Conservation (phyloP, 1,140 invertebrate genomes). For the Bilobella aurantiaca region DNA sequence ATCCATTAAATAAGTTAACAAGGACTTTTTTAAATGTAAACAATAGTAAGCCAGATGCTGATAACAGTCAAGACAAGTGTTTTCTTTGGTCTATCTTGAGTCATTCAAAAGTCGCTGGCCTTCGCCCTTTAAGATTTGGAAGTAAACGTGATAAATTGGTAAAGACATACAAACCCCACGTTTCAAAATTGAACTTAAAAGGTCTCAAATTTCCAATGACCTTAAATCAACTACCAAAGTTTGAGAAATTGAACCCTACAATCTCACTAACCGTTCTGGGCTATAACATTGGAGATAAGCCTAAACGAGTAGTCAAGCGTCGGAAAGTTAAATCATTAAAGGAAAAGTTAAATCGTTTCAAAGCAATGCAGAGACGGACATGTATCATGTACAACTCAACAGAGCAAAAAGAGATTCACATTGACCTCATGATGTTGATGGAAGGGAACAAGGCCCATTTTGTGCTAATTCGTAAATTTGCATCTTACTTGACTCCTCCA, state of each 20-base stretch:
- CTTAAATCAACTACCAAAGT: background rate
- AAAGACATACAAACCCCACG: background rate
- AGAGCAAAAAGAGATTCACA: background rate
- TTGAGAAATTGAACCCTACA: background rate
- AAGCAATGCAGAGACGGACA: background rate
- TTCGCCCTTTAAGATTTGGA: background rate
- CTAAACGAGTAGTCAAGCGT: background rate
- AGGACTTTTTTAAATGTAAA: background rate
- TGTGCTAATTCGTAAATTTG: background rate
- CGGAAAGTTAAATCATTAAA: background rate
- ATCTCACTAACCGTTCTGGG: background rate
- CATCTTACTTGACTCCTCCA: background rate
- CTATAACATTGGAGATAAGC: background rate
- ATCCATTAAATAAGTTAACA: background rate
- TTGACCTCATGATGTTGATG: background rate
- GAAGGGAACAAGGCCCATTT: background rate
- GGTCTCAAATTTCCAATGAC: background rate
- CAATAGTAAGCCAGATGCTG: background rate
- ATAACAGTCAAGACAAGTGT: background rate
- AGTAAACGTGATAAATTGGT: background rate
- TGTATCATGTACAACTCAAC: background rate
- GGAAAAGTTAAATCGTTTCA: background rate
- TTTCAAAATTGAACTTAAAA: background rate
- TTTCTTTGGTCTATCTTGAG: background rate
- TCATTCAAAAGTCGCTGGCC: background rate